These are phyloP conservation scores for Plumapathes pennacea DNA, from an alignment of 92 coral and sea anemone species.

Conservation along the genomic window DNA sequence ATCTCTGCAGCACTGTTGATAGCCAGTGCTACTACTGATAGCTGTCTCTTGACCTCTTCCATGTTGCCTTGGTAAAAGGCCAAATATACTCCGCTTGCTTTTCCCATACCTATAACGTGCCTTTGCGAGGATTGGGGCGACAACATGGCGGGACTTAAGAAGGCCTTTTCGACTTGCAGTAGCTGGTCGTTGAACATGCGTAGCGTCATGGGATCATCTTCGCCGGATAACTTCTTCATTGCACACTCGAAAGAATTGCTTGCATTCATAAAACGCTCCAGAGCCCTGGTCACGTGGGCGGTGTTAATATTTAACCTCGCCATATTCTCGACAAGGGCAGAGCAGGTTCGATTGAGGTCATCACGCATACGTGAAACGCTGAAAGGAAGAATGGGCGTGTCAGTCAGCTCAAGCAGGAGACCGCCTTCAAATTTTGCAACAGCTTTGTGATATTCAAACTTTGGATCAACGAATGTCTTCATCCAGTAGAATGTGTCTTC, in stretches of 20 bases:
- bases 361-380: slow-evolving; percentile 42
- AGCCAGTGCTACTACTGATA: slow-evolving; percentile 47
- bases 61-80: too few species aligned
- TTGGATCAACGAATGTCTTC: slow-evolving; percentile 74
- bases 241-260: slow-evolving; percentile 42
- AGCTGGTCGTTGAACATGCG: slow-evolving; percentile 81
- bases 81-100: too few species aligned
- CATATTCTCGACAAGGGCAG: neutral
- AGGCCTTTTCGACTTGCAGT: slow-evolving; percentile 70
- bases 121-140: slow-evolving; percentile 5
- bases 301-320: slow-evolving; percentile 1
- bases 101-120: neutral
- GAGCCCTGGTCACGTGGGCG: slow-evolving; percentile 41
- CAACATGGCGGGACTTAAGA: slow-evolving; percentile 17
- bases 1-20: slow-evolving; percentile 54
- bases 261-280: slow-evolving; percentile 57
- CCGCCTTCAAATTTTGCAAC: slow-evolving; percentile 80
- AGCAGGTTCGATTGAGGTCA: slow-evolving; percentile 5
- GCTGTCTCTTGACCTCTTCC: slow-evolving; percentile 37
- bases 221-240: slow-evolving; percentile 37
- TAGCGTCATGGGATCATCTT: slow-evolving; percentile 41
- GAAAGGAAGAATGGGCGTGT: slow-evolving; percentile 60
- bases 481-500: slow-evolving; percentile 82
- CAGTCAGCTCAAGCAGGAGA: slow-evolving; percentile 73
- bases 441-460: slow-evolving; percentile 67